Evolutionary conservation across 2,113 vertebrate species (phyloP).

Genomic region (Thryonomys swinderianus): DNA sequence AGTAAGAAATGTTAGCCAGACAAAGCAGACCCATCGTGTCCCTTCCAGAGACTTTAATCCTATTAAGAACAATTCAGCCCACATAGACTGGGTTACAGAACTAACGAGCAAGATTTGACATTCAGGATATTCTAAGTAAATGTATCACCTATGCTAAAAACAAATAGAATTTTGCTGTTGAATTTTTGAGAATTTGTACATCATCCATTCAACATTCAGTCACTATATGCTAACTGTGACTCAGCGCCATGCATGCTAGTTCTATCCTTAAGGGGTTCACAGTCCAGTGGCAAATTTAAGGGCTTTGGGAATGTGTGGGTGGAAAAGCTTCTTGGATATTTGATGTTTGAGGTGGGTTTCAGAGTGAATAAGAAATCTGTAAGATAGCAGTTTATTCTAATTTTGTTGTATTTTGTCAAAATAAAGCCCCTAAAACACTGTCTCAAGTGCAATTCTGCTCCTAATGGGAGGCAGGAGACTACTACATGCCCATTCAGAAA

Average conservation of each 20-base stretch:
- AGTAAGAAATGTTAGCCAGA: slow-evolving; percentile 19
- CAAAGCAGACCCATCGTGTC: slow-evolving; percentile 38
- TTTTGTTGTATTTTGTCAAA: neutral
- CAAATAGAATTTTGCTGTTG: slow-evolving; percentile 62
- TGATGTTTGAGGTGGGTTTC: neutral
- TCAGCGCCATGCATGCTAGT: neutral
- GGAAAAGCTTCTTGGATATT: neutral
- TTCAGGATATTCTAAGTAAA: slow-evolving; percentile 57
- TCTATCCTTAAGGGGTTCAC: neutral
- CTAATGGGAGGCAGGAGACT: neutral
- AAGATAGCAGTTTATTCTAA: slow-evolving; percentile 3
- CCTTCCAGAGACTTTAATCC: slow-evolving; percentile 56
- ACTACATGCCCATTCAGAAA: slow-evolving; percentile 38
- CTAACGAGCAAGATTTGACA: slow-evolving; percentile 51
- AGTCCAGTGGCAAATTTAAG: neutral
- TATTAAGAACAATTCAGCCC: slow-evolving; percentile 63
- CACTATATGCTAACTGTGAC: slow-evolving; percentile 1
- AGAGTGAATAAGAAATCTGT: slow-evolving; percentile 26
- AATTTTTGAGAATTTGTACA: slow-evolving; percentile 45
- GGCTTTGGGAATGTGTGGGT: neutral
- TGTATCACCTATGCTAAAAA: slow-evolving; percentile 39
- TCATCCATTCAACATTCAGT: neutral
- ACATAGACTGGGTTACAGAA: slow-evolving; percentile 55
- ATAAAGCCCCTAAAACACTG: neutral
- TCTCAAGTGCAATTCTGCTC: neutral